Conservation (phyloP, 2,888 invertebrate species). For the Halocaridina rubra region DNA sequence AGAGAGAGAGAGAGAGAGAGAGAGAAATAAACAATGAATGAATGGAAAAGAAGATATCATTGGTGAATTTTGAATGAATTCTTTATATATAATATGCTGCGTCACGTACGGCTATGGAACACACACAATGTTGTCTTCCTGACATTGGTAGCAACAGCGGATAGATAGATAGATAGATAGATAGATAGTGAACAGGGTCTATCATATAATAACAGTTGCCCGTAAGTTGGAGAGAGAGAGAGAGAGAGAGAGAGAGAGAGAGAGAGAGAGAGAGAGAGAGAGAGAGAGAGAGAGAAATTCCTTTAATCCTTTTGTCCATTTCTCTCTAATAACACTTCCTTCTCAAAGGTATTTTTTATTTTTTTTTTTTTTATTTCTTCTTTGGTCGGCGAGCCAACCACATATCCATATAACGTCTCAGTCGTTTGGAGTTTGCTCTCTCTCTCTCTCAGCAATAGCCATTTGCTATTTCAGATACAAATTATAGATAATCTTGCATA, state of each 20-base stretch:
- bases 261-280: background rate
- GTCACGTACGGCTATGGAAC: too few relatives aligned
- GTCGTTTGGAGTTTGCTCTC: background rate
- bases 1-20: background rate
- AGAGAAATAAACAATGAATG: background rate
- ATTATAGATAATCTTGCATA: too few relatives aligned
- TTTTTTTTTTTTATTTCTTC: background rate
- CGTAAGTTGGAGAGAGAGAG: background rate
- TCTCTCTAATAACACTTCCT: background rate
- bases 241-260: background rate
- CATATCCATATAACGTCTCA: slow-evolving; percentile 35
- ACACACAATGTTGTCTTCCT: too few relatives aligned
- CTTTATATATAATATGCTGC: too few relatives aligned
- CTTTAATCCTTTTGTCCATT: background rate
- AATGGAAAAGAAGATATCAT: background rate
- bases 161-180: too few relatives aligned
- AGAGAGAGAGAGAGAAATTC: background rate
- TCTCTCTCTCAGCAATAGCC: too few relatives aligned
- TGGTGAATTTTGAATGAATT: too few relatives aligned
- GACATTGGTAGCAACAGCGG: too few relatives aligned
- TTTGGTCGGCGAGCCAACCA: slow-evolving; percentile 30
- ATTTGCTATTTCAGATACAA: too few relatives aligned
- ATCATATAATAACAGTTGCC: too few relatives aligned
- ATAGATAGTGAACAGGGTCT: too few relatives aligned
- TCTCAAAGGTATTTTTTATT: background rate